These are phyloP conservation scores for Bedellia somnulentella DNA, from an alignment of 2,888 invertebrate species.

Conservation along the genomic window DNA sequence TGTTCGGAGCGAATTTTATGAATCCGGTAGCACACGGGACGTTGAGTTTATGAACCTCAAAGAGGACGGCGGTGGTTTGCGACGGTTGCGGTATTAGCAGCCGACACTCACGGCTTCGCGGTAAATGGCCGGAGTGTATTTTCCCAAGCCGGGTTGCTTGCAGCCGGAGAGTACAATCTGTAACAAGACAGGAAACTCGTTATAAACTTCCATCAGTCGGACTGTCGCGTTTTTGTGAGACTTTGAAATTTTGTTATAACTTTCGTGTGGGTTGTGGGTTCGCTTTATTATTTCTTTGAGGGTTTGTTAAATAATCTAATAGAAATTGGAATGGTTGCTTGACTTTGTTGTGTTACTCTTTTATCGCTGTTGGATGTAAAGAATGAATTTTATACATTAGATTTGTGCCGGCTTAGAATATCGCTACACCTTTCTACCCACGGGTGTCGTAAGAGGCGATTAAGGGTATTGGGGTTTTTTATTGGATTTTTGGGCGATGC, in stretches of 20 bases:
- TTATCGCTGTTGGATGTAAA: too few relatives aligned
- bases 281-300: not conserved
- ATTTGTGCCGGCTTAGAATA: too few relatives aligned
- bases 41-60: slow-evolving; percentile 69
- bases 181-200: slow-evolving; percentile 30
- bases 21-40: slow-evolving; percentile 67
- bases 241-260: too few relatives aligned
- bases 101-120: slow-evolving; percentile 53
- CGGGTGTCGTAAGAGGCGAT: too few relatives aligned
- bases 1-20: slow-evolving; percentile 58
- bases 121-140: slow-evolving; percentile 56
- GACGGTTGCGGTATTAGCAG: slow-evolving; percentile 50
- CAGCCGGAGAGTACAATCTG: slow-evolving; percentile 64
- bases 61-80: slow-evolving; percentile 58
- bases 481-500: too few relatives aligned
- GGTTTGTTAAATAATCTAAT: not conserved
- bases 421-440: too few relatives aligned
- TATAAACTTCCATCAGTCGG: too few relatives aligned
- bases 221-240: too few relatives aligned
- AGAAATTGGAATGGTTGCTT: not conserved
- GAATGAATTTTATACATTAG: too few relatives aligned
- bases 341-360: too few relatives aligned
- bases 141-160: slow-evolving; percentile 37
- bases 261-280: not conserved
- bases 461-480: too few relatives aligned